These are phyloP conservation scores for Maconellicoccus hirsutus DNA, from an alignment of 1,140 invertebrate genomes.

Conservation along the genomic window DNA sequence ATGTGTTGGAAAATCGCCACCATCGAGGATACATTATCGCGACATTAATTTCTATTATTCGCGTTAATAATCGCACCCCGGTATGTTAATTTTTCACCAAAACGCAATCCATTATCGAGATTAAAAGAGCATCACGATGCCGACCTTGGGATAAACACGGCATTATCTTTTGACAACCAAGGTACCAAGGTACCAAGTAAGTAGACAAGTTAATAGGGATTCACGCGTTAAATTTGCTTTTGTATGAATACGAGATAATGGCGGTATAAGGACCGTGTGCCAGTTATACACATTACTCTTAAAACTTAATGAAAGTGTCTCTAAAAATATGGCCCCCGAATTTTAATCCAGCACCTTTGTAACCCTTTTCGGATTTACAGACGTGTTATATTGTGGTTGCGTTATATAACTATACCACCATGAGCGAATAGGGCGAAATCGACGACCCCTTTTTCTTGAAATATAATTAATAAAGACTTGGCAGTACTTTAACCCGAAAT, in stretches of 20 bases:
- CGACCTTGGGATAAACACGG: neutral
- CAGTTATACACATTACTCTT: neutral
- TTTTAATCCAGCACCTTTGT: slow-evolving; percentile 18
- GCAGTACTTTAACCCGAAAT: slow-evolving; percentile 15
- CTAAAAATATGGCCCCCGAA: slow-evolving; percentile 18
- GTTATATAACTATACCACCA: neutral
- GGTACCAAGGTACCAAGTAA: neutral
- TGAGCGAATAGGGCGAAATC: neutral
- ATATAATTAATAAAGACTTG: slow-evolving; percentile 23
- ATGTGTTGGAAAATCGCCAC: too few species aligned
- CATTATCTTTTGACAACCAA: neutral
- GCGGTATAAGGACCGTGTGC: neutral
- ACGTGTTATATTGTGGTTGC: slow-evolving; percentile 12
- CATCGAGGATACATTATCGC: too few species aligned
- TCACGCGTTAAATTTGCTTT: neutral
- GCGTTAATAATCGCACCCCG: neutral
- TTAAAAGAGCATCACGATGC: neutral
- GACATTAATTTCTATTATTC: too few species aligned
- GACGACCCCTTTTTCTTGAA: slow-evolving; percentile 9
- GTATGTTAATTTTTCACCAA: neutral
- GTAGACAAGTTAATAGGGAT: neutral
- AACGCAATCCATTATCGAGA: neutral
- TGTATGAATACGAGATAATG: neutral
- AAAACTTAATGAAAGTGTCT: slow-evolving; percentile 21
- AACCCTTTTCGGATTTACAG: slow-evolving; percentile 16